A percentile compares a stretch with the other conserved stretches of the same genome.
Evolutionary conservation across 2,797 vertebrate species (phyloP).

Genomic region (Cyclopterus lumpus): DNA sequence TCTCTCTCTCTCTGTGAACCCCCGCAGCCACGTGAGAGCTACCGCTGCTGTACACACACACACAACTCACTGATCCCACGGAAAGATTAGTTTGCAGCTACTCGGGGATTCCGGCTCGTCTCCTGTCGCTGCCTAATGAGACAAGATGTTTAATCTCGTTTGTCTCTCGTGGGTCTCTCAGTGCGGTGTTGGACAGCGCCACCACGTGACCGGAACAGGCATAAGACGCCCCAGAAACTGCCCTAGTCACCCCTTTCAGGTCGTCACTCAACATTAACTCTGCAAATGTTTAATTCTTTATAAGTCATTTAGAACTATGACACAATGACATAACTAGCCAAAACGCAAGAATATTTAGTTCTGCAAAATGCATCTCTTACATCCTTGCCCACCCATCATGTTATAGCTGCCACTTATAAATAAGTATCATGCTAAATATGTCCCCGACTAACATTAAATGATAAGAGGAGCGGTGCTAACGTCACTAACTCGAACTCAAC

Average conservation of each 20-base stretch:
- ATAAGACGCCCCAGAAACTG: neutral
- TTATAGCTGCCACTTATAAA: neutral
- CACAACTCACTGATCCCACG: conserved; percentile 15
- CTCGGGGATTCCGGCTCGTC: conserved; percentile 52
- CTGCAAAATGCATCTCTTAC: neutral
- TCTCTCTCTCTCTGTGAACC: neutral
- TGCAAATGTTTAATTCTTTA: neutral
- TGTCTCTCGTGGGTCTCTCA: conserved; percentile 49
- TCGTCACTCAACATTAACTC: neutral
- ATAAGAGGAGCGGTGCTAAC: neutral
- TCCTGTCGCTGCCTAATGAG: conserved; percentile 70
- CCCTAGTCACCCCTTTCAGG: neutral
- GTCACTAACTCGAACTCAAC: neutral
- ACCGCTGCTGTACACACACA: conserved; percentile 33
- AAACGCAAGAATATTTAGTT: neutral
- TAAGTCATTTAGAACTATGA: neutral
- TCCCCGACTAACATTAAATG: neutral
- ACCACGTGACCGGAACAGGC: conserved; percentile 64
- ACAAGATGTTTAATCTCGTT: conserved; percentile 85
- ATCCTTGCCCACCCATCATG: too few species aligned
- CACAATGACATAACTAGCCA: fast-evolving
- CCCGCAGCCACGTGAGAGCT: conserved; percentile 62
- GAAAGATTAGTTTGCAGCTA: conserved; percentile 49
- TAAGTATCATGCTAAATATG: neutral
- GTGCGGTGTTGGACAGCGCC: conserved; percentile 77